Evolutionary conservation across 2,888 invertebrate genomes (phyloP), one percentile per base, ranked within the genome.

Genomic region (Eudasyphora cyanicolor): DNA sequence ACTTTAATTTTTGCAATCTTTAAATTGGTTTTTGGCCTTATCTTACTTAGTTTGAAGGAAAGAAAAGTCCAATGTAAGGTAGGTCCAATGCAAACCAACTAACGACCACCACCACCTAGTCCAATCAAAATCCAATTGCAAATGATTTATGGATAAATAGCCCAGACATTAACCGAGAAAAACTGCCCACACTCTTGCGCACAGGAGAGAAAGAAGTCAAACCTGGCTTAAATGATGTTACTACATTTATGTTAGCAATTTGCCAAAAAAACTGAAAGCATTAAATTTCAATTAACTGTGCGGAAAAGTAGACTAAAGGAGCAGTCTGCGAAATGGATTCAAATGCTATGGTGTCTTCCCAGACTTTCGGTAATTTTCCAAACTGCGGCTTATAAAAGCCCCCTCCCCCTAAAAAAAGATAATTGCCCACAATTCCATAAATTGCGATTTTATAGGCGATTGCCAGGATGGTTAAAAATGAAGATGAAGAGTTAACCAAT

Each of bases 371-470:
- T n/a, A n/a, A n/a, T 45, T 45, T 71, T 42, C 27, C 7, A n/a
- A 54, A 35, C 24, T 21, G 35, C 57, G 35, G 64, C 49, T 54
- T 57, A 64, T 64, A 49, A 64, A 75, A 64, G 45, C 49, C 54
- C 74, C 80, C n/a, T n/a, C n/a, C n/a, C n/a, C n/a, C n/a, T n/a
- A n/a, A n/a, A n/a, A n/a, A n/a, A 75, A 83, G 45, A 83, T 83
- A 83, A 83, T 80, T 83, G 77, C 62, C 62, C 51, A 57, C 62
- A 80, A 80, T 45, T 70, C 74, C 70, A 77, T 80, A 77, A 83
- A 80, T 80, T 77, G 69, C 51, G 60, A 80, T 71, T 79, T 79
- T 27, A 71, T 42, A 14, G 38, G 10, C 38, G 21, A 67, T 42
- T 21, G 10, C 10, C 1, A 38, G 8, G 54, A 49, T 45, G 12